Evolutionary conservation across 2,113 vertebrate species (phyloP).

Genomic region (Limnothrissa miodon): DNA sequence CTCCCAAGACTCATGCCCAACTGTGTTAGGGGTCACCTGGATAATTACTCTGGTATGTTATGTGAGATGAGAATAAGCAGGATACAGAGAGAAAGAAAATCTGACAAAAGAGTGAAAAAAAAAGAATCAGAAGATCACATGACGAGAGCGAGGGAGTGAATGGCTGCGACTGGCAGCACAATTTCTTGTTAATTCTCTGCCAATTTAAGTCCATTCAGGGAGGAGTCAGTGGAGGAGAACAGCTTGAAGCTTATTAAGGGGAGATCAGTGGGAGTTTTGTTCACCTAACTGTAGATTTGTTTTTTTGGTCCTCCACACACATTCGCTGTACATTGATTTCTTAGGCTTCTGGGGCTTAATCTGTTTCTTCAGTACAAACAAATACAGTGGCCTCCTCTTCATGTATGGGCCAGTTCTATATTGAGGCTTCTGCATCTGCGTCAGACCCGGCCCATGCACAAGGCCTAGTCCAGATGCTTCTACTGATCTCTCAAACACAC

Average conservation of each 20-base stretch:
- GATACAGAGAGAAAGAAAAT: too few species aligned
- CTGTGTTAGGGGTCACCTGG: too few species aligned
- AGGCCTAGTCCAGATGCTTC: not conserved
- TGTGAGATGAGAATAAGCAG: too few species aligned
- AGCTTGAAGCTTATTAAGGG: not conserved
- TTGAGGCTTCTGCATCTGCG: not conserved
- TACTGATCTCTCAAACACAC: too few species aligned
- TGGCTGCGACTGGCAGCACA: not conserved
- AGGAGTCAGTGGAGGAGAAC: not conserved
- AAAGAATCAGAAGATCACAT: not conserved
- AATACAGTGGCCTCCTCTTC: not conserved
- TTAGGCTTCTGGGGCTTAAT: not conserved
- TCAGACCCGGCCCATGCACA: not conserved
- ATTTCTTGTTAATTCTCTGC: not conserved
- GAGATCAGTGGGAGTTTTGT: not conserved
- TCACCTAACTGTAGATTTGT: not conserved
- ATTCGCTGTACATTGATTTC: not conserved
- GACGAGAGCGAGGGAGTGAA: not conserved
- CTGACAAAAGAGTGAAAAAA: not conserved
- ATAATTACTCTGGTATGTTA: too few species aligned
- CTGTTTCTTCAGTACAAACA: not conserved
- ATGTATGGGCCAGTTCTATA: not conserved
- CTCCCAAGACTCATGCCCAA: too few species aligned
- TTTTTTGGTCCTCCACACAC: not conserved
- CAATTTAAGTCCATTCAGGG: not conserved